Conservation (phyloP, 2,113 vertebrate species). For the Macaca mulatta region DNA sequence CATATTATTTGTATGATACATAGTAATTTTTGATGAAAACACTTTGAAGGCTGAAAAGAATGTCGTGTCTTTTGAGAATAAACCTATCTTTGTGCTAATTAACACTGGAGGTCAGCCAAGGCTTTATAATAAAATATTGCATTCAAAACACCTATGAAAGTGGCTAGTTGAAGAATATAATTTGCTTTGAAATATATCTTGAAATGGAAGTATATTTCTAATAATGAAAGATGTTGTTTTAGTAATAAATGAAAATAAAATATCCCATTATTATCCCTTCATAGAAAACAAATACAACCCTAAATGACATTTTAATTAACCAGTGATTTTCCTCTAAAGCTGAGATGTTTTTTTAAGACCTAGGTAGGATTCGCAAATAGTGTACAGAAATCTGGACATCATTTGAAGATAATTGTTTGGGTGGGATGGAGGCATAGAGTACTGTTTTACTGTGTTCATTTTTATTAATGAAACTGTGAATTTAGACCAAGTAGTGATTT, state of each 20-base stretch:
- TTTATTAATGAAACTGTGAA: not conserved
- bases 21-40: constrained; percentile 20
- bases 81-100: constrained; percentile 64
- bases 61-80: constrained; percentile 55
- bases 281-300: not conserved
- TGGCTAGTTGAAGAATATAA: constrained; percentile 71
- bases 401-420: not conserved
- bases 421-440: not conserved
- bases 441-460: not conserved
- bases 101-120: constrained; percentile 67
- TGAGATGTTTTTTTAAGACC: not conserved
- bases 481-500: constrained; percentile 2
- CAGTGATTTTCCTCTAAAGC: not conserved
- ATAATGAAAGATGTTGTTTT: not conserved
- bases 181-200: constrained; percentile 70
- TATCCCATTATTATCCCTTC: not conserved
- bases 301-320: not conserved
- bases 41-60: not conserved
- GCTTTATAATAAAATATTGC: constrained; percentile 73
- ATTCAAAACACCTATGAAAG: constrained; percentile 63
- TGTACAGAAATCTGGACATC: not conserved
- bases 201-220: not conserved
- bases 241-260: not conserved
- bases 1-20: not conserved
- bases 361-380: not conserved